Evolutionary conservation across 2,888 invertebrate genomes (phyloP).

Genomic region (Cryptocephalus primarius): DNA sequence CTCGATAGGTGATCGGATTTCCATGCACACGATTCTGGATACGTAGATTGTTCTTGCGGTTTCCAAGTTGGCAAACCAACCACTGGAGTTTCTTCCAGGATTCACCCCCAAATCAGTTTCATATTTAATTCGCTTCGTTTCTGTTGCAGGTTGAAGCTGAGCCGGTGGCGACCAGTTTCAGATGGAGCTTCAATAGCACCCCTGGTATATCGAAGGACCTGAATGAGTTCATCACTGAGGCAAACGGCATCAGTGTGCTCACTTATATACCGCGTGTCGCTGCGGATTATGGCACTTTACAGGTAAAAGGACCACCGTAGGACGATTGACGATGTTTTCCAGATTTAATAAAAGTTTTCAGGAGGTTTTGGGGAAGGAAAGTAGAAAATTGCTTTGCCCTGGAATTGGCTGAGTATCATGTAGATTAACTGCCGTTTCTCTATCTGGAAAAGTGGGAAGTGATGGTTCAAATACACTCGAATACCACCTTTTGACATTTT

Average conservation of each 20-base stretch:
- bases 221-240: constrained; percentile 32
- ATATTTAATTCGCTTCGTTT: neutral
- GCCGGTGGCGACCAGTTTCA: constrained; percentile 52
- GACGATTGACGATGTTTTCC: too few relatives aligned
- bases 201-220: constrained; percentile 39
- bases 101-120: too few relatives aligned
- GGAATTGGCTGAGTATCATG: too few relatives aligned
- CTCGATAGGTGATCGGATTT: too few relatives aligned
- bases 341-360: neutral
- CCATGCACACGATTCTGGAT: too few relatives aligned
- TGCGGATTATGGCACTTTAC: constrained; percentile 64
- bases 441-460: too few relatives aligned
- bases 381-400: neutral
- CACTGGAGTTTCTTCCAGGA: too few relatives aligned
- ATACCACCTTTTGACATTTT: too few relatives aligned
- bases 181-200: constrained; percentile 59
- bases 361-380: neutral
- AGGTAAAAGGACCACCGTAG: constrained; percentile 11
- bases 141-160: constrained; percentile 56
- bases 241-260: constrained; percentile 33
- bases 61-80: too few relatives aligned
- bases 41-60: too few relatives aligned
- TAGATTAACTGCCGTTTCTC: too few relatives aligned
- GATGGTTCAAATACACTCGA: too few relatives aligned
- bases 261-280: constrained; percentile 48